Percentiles rank a stretch among this genome's conserved stretches.
These are phyloP conservation scores for Sander lucioperca DNA, from an alignment of 2,113 vertebrate genomes.

Conservation along the genomic window DNA sequence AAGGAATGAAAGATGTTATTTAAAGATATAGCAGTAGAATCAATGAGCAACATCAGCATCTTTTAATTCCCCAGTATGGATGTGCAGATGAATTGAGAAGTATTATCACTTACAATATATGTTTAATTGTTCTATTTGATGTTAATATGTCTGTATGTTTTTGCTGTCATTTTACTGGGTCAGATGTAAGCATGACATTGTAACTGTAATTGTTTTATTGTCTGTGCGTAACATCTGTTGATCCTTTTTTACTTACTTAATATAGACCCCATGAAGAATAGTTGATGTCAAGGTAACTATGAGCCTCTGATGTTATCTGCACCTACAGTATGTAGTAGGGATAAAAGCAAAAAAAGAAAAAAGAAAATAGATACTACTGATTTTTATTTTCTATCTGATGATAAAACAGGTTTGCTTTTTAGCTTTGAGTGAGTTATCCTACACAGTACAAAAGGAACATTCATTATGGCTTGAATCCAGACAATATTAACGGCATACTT, in stretches of 20 bases:
- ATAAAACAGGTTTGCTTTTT: background rate
- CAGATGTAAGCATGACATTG: background rate
- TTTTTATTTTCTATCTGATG: background rate
- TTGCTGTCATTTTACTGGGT: background rate
- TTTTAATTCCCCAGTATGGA: background rate
- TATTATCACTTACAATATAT: background rate
- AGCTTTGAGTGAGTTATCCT: background rate
- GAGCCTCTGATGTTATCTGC: background rate
- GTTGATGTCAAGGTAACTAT: background rate
- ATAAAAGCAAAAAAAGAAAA: background rate
- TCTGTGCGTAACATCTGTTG: constrained; percentile 4
- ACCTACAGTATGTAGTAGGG: background rate
- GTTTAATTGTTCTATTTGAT: background rate
- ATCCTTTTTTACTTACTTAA: background rate
- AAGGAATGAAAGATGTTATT: background rate
- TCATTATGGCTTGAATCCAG: background rate
- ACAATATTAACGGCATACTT: background rate
- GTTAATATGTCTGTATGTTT: background rate
- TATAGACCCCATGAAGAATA: background rate
- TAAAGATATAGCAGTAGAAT: background rate
- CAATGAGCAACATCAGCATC: background rate
- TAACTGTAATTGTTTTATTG: background rate
- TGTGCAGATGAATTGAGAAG: background rate
- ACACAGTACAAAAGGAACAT: background rate
- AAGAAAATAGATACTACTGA: no score